A percentile compares a stretch with the other conserved stretches of the same genome.
Conservation (phyloP, 2,888 invertebrate species). For the Teleogryllus oceanicus region DNA sequence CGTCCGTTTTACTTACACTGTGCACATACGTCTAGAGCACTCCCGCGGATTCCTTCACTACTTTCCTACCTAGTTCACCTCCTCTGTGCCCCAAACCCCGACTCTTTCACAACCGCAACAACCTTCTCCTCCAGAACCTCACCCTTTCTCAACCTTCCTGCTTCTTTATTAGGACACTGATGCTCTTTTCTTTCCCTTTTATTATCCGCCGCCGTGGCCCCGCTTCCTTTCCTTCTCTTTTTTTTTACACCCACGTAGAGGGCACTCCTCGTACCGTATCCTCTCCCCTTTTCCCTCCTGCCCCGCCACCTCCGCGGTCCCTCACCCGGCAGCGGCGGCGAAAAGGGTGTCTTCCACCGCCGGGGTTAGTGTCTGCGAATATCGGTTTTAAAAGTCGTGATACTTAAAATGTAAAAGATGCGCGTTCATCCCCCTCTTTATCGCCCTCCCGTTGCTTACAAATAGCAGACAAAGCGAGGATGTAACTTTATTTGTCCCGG, state of each 20-base stretch:
- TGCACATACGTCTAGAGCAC: no score
- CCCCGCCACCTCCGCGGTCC: background rate
- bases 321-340: no score
- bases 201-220: background rate
- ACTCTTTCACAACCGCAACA: no score
- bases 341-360: background rate
- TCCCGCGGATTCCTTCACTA: no score
- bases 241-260: background rate
- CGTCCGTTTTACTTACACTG: no score
- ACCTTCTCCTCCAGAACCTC: background rate
- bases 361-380: background rate
- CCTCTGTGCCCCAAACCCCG: no score
- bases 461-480: background rate
- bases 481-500: background rate
- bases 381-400: constrained; percentile 7
- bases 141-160: background rate
- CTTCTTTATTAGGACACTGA: constrained; percentile 6
- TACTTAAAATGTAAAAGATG: constrained; percentile 18
- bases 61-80: no score
- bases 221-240: background rate
- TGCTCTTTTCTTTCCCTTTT: background rate
- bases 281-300: background rate
- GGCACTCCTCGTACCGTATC: background rate
- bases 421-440: background rate
- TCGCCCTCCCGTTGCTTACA: background rate